Evolutionary conservation across 2,113 vertebrate species (phyloP), one percentile per base, ranked within the genome.

Genomic region (Phaetusa simplex): DNA sequence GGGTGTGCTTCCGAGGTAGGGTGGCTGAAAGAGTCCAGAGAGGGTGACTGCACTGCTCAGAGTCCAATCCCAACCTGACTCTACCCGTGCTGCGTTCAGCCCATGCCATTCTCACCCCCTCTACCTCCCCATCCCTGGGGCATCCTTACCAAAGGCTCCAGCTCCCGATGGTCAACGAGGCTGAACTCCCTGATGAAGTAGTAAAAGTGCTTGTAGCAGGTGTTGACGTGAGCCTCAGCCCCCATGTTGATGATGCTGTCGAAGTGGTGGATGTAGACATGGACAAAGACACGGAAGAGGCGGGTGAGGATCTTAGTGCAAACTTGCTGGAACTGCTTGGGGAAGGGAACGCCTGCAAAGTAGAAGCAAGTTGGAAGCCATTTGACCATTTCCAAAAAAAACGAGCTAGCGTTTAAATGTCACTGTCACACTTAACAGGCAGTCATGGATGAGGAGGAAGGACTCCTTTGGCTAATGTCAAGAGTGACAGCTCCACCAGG

Each of bases 141-240:
- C 38, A 34, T 91, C 80, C 99, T 99, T 97, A 99, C 99, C 99
- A 99, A 97, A 23, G 99, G 99, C 97, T 99, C 99, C 82, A 99
- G 98, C 88, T 99, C 99, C 64, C 99, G 98, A 91, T 99, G 98
- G 95, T 99, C 99, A 78, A 99, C 98, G 70, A 99, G 98, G 97
- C 98, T 99, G 98, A 99, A 99, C 97, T 99, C 99, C 4, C 97
- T 98, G 97, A 99, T 99, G 98, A 99, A 99, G 97, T 99, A 99
- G 97, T 99, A 99, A 97, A 99, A 99, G 97, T 99, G 99, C 94
- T 99, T 99, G 98, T 99, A 99, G 98, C 99, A 99, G 97, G 99
- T 99, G 96, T 99, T 99, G 97, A 99, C 99, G 1, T 99, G 99
- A 12, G 99, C 99, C 92, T 99, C 99, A 0, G 99, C 99, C 16